phyloP scores from a whole-genome alignment of 2,888 invertebrate species.

The Elegia similella region DNA sequence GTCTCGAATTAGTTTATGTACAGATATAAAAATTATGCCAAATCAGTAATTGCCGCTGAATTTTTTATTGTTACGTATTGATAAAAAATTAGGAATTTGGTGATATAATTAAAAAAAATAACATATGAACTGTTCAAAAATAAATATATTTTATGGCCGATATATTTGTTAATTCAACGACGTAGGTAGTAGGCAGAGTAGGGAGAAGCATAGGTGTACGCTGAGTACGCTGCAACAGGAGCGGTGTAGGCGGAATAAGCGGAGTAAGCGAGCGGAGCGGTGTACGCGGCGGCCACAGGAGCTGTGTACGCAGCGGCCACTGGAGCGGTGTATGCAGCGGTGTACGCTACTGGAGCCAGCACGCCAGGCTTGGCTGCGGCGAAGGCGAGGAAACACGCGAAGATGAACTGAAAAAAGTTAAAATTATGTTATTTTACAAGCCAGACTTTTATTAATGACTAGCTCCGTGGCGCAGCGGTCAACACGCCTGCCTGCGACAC shows the following conservation, averaged over 20 bases:
- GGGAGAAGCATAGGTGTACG: constrained; percentile 29
- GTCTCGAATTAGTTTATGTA: no score
- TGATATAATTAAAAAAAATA: neutral
- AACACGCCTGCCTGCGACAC: no score
- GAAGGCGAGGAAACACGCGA: constrained; percentile 58
- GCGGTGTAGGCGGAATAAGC: constrained; percentile 50
- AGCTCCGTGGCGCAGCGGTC: no score
- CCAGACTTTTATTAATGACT: no score
- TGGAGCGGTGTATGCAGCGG: constrained; percentile 49
- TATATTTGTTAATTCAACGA: constrained; percentile 26
- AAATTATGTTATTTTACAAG: no score
- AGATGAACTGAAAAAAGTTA: constrained; percentile 46
- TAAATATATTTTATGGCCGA: neutral
- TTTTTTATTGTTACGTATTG: no score
- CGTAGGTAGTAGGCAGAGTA: constrained; percentile 32
- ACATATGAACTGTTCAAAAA: neutral
- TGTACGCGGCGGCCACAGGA: constrained; percentile 68
- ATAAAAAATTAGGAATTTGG: no score
- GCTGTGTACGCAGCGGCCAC: constrained; percentile 47
- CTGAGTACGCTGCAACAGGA: constrained; percentile 35
- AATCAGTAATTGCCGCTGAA: no score
- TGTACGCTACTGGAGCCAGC: constrained; percentile 40
- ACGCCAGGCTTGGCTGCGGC: constrained; percentile 56
- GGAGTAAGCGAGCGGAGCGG: constrained; percentile 59
- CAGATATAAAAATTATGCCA: no score